Evolutionary conservation across 35 echinoderm and acorn worm species (phyloP), one percentile per base, ranked within the genome.

Genomic region (Stichopus chloronotus): DNA sequence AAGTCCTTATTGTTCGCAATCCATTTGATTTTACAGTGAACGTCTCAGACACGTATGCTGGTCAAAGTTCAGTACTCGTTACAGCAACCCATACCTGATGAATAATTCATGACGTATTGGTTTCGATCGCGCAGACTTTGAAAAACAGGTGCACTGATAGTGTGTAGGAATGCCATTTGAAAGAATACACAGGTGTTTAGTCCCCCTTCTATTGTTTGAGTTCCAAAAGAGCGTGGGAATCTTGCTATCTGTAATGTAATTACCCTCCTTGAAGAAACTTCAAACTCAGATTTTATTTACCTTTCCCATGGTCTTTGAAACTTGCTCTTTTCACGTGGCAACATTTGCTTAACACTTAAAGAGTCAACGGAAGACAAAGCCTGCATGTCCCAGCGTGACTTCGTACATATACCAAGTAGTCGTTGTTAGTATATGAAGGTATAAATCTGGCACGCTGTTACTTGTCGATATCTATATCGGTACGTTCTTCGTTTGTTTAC

Each of bases 131-230:
- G 69, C 69, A n/a, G 69, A 74, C 69, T 74, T 19, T 16, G 17
- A 43, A 58, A 54, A 89, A 89, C 87, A 89, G 87, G 87, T 89
- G 87, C 87, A 89, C 71, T 54, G 87, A 89, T 89, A 71, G 57
- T 89, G 87, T 89, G 87, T 89, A 65, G 87, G 87, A 89, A 89
- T 89, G 87, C 65, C 59, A 89, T 21, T 89, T 89, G 87, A 89
- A 89, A 89, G 23, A 89, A 89, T 89, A 89, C 87, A 89, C 87
- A 89, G 87, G 87, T 89, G 87, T 89, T 59, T 59, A 89, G 59
- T 89, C 5, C 59, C 30, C 61, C 87, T 43, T 71, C 87, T 55
- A 89, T 89, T 89, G 87, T 89, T 71, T 89, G 87, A 89, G 57
- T 17, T 19, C 5, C 20, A 61, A 55, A 89, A 89, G 82, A 89